Percentiles rank a stretch among this genome's conserved stretches.
phyloP scores from a whole-genome alignment of 2,113 vertebrate genomes.

The Cyprinodon brontotheroides region DNA sequence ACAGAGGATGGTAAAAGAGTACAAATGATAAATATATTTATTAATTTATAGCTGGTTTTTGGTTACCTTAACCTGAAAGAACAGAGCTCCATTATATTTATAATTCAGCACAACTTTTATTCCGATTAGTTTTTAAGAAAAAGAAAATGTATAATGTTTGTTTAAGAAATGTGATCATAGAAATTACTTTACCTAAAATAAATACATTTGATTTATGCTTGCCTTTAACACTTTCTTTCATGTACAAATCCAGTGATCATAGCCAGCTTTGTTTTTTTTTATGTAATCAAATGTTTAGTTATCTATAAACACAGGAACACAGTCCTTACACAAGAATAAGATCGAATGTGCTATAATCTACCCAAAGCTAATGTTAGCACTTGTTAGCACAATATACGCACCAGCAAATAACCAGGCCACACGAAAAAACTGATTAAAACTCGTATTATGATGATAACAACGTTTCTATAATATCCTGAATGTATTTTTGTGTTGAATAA shows the following conservation, averaged over 20 bases:
- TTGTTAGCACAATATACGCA: constrained; percentile 7
- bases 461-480: neutral
- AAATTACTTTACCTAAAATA: neutral
- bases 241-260: neutral
- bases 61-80: no score
- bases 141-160: neutral
- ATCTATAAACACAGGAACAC: neutral
- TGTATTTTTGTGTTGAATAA: rapidly evolving
- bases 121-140: neutral
- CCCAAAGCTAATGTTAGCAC: constrained; percentile 4
- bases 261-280: neutral
- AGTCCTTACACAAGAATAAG: neutral
- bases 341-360: neutral
- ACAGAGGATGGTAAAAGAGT: no score
- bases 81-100: no score
- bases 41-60: no score
- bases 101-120: neutral
- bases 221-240: neutral
- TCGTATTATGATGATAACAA: neutral
- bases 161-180: neutral
- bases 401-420: constrained; percentile 60
- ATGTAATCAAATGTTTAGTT: neutral
- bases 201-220: neutral
- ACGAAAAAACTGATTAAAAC: neutral
- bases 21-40: no score